Conservation (phyloP, 2,797 vertebrate genomes). For the Garrulus glandarius region DNA sequence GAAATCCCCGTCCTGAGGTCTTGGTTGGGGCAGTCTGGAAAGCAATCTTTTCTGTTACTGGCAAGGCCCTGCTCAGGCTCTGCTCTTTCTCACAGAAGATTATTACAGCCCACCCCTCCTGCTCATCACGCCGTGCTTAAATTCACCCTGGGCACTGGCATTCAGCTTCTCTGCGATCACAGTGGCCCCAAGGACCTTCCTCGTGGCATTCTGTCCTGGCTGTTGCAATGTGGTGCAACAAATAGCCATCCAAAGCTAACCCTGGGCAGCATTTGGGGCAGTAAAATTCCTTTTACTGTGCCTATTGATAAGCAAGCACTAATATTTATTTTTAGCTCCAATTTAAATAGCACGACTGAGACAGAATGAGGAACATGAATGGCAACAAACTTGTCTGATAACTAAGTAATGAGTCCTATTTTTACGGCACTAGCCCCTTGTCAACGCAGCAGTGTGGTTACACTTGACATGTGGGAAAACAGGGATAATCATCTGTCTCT, state of each 20-base stretch:
- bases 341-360: not conserved
- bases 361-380: not conserved
- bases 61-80: not conserved
- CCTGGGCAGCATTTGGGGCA: not conserved
- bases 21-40: slow-evolving; percentile 6
- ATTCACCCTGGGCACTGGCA: not conserved
- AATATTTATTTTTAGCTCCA: not conserved
- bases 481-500: not conserved
- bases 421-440: not conserved
- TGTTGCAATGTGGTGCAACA: not conserved
- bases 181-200: not conserved
- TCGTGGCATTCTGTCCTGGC: not conserved
- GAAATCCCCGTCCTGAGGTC: slow-evolving; percentile 48
- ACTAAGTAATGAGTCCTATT: not conserved
- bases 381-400: not conserved
- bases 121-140: not conserved
- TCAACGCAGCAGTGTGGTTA: not conserved
- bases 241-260: not conserved
- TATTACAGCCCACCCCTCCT: not conserved
- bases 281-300: not conserved
- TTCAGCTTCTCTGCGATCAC: not conserved
- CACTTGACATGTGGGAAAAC: not conserved
- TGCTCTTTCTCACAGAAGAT: not conserved
- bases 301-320: not conserved
- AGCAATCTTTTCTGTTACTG: not conserved